phyloP scores from a whole-genome alignment of 2,888 invertebrate species.

The Stomorhina lunata region DNA sequence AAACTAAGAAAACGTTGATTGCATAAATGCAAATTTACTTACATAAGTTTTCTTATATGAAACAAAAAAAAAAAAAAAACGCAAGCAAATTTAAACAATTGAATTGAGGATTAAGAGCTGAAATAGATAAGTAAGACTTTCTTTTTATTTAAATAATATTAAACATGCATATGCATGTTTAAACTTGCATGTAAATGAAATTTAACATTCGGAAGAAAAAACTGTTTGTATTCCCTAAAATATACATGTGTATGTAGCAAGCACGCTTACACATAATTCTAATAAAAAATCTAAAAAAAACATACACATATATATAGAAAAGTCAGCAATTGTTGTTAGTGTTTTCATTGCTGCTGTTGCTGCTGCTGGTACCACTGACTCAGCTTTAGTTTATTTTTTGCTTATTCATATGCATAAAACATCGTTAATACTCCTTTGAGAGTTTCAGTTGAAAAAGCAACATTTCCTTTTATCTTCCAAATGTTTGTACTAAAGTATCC shows the following conservation, averaged over 20 bases:
- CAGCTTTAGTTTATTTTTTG: not conserved
- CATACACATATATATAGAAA: slow-evolving; percentile 14
- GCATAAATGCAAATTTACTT: slow-evolving; percentile 39
- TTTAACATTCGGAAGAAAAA: not conserved
- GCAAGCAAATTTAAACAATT: slow-evolving; percentile 39
- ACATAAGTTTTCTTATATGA: not conserved
- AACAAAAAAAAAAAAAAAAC: no score
- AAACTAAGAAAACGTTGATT: slow-evolving; percentile 15
- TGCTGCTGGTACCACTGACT: slow-evolving; percentile 2
- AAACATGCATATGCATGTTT: no score
- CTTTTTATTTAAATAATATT: slow-evolving; percentile 35
- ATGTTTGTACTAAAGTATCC: not conserved
- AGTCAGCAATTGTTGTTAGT: slow-evolving; percentile 28
- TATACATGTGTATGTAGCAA: slow-evolving; percentile 17
- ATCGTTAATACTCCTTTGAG: slow-evolving; percentile 23
- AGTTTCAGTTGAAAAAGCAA: not conserved
- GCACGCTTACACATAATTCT: not conserved
- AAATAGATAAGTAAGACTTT: not conserved
- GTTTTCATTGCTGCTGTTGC: not conserved
- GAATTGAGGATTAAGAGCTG: slow-evolving; percentile 34
- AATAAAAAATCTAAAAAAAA: not conserved
- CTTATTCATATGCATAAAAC: slow-evolving; percentile 43
- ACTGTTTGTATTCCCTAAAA: not conserved
- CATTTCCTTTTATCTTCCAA: not conserved
- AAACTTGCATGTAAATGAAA: slow-evolving; percentile 30